Evolutionary conservation across 2,797 vertebrate species (phyloP).

Genomic region (Sciurus carolinensis): DNA sequence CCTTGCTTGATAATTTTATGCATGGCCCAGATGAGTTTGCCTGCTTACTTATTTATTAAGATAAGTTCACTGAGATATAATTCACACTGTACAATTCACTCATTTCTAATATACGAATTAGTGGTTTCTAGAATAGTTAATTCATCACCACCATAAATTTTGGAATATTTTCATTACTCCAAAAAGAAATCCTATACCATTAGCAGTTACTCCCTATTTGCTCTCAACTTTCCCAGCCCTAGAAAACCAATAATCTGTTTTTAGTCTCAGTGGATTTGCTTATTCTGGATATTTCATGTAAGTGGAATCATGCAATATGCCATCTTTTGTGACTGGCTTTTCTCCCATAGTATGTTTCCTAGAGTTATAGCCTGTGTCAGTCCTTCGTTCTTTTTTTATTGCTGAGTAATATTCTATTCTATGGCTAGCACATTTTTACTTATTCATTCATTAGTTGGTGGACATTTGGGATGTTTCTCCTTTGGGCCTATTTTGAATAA

Average conservation of each 20-base stretch:
- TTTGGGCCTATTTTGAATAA: slow-evolving; percentile 4
- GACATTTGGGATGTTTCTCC: neutral
- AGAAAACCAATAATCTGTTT: neutral
- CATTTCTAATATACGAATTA: neutral
- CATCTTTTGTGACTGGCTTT: neutral
- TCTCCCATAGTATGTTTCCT: neutral
- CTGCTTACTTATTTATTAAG: neutral
- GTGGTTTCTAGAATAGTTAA: neutral
- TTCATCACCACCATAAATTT: neutral
- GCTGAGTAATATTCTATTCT: neutral
- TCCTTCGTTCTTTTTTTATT: neutral
- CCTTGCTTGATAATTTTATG: neutral
- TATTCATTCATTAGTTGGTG: neutral
- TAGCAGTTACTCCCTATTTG: neutral
- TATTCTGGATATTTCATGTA: neutral
- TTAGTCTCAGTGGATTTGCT: neutral
- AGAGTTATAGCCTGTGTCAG: neutral
- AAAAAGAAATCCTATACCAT: neutral
- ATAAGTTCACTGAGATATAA: neutral
- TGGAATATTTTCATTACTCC: neutral
- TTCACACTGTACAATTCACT: neutral
- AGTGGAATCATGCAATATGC: neutral
- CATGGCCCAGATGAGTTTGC: neutral
- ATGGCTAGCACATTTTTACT: neutral
- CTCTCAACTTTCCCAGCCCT: neutral